Percentiles rank a stretch among this genome's conserved stretches.
Evolutionary conservation across 92 coral and sea anemone species (phyloP).

Genomic region (Paramuricea clavata): DNA sequence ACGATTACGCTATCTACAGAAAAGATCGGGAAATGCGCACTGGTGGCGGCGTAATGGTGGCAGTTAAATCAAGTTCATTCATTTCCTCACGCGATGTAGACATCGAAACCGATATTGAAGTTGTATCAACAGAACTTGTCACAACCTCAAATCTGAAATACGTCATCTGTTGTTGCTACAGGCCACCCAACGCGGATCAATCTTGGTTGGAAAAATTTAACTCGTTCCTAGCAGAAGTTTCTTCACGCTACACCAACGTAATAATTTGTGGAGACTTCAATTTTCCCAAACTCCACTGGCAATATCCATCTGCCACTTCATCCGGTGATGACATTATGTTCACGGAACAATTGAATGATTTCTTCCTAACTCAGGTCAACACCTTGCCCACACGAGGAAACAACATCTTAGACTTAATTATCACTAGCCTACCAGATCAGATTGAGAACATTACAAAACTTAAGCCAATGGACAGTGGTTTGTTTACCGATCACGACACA

Average conservation of each 20-base stretch:
- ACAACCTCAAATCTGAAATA: conserved; percentile 42
- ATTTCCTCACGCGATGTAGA: conserved; percentile 58
- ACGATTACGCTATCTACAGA: conserved; percentile 53
- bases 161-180: conserved; percentile 53
- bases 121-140: conserved; percentile 28
- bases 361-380: conserved; percentile 26
- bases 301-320: conserved; percentile 48
- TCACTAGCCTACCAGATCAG: conserved; percentile 42
- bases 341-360: conserved; percentile 49
- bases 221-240: conserved; percentile 38
- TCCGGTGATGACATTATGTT: conserved; percentile 46
- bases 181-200: conserved; percentile 50
- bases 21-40: conserved; percentile 68
- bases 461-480: conserved; percentile 44
- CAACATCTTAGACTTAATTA: conserved; percentile 16
- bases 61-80: conserved; percentile 59
- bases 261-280: conserved; percentile 53
- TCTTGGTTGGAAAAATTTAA: conserved; percentile 58
- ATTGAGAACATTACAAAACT: conserved; percentile 27
- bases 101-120: conserved; percentile 49
- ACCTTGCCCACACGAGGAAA: conserved; percentile 50
- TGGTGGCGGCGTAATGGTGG: conserved; percentile 63
- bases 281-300: conserved; percentile 48
- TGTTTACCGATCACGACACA: conserved; percentile 50
- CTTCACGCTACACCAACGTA: conserved; percentile 39